Base-by-base conservation (phyloP, 2,888 invertebrate species). In the Eucera pruinosa region DNA sequence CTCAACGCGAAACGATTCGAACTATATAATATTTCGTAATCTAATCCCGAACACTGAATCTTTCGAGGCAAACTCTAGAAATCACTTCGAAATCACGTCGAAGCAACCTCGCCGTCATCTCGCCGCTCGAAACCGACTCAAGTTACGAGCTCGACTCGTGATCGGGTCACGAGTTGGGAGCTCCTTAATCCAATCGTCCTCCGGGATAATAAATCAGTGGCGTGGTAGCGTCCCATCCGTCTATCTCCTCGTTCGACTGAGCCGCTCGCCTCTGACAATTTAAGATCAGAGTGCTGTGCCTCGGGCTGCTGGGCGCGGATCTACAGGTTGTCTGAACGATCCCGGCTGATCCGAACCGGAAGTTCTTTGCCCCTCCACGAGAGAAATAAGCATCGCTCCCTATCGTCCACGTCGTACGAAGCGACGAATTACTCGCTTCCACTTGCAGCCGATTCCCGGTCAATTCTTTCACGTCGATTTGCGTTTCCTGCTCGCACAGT, bases 171-270 rank as follows among this genome's bases (percentile, higher is more conserved):
- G n/a, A n/a, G n/a, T n/a, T 20, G 18, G 3, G 18, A 60, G 18
- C 2, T 43, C 5, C 47, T 57, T 52, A 81, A 66, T 82, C 72
- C 11, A 79, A 61, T 20, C 77, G 66, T 48, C 54, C 75, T 48
- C 27, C 25, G 18, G 84, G 79, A 47, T 82, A 82, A 65, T 68
- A 85, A 47, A 89, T 88, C 18, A 90, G 69, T n/a, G 89, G 90
- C n/a, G 78, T 71, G 23, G 86, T 88, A 0, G 79, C 82, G 27
- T 90, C 90, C 88, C 90, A 90, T n/a, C 85, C 87, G 67, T 90
- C 90, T 57, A 91, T 89, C 39, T 91, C 90, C 41, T 90, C 90
- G 57, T 83, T 90, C 2, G 90, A 90, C 36, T 90, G 90, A 7
- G 86, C 86, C 2, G 75, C 80, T 50, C 90, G 82, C 62, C 85